Conservation (phyloP, 2,113 vertebrate genomes). For the Microcebus lehilahytsara region DNA sequence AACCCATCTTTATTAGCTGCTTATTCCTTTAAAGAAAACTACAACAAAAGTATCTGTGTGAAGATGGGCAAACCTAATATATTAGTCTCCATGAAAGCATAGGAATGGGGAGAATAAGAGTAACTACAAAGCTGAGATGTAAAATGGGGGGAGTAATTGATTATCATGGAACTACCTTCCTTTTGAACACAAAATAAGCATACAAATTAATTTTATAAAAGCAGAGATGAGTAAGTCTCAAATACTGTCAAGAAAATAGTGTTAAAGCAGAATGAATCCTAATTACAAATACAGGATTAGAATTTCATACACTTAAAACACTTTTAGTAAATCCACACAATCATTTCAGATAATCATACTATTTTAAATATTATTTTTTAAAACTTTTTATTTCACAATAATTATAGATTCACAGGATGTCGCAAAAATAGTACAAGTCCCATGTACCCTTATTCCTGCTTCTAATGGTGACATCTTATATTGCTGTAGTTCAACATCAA, state of each 20-base stretch:
- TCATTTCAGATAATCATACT: background rate
- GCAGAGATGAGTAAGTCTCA: background rate
- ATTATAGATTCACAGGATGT: background rate
- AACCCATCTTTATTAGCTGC: background rate
- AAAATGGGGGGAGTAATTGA: background rate
- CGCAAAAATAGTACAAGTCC: background rate
- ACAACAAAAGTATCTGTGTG: background rate
- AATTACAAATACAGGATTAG: background rate
- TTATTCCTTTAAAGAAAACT: background rate
- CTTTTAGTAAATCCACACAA: background rate
- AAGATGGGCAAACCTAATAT: background rate
- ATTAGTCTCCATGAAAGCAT: background rate
- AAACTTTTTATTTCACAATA: background rate
- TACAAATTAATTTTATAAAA: background rate
- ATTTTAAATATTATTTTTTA: background rate
- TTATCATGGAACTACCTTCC: background rate
- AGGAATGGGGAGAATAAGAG: background rate
- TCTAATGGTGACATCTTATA: background rate
- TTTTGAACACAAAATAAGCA: constrained; percentile 9
- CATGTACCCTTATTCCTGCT: background rate
- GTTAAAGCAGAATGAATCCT: background rate
- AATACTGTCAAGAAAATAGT: background rate
- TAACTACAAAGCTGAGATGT: background rate
- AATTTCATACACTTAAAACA: background rate
- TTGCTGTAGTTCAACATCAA: background rate